These are phyloP conservation scores for Eciton burchellii DNA, from an alignment of 1,140 invertebrate species.

Conservation along the genomic window DNA sequence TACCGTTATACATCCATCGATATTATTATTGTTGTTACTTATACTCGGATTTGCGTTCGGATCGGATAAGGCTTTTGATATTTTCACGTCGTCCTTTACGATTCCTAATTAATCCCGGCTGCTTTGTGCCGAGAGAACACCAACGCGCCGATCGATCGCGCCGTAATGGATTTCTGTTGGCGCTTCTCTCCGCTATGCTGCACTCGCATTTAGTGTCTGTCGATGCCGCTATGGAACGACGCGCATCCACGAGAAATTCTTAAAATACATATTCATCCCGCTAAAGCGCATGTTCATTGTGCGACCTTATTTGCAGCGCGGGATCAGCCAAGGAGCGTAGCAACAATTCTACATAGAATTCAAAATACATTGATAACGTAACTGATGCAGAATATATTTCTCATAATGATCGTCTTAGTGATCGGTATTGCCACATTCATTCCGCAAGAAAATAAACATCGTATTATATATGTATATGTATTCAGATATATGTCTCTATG, in stretches of 20 bases:
- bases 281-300: background rate
- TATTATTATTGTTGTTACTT: constrained; percentile 31
- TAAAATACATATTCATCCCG: background rate
- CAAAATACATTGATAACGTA: constrained; percentile 1
- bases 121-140: constrained; percentile 38
- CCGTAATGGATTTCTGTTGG: constrained; percentile 42
- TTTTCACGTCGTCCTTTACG: constrained; percentile 28
- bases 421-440: background rate
- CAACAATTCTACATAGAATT: background rate
- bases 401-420: background rate
- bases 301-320: too few relatives aligned
- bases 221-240: constrained; percentile 6
- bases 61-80: constrained; percentile 30
- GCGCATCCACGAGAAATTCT: background rate
- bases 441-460: background rate
- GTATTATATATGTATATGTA: background rate
- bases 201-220: constrained; percentile 35
- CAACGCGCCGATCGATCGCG: constrained; percentile 21
- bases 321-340: background rate
- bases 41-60: constrained; percentile 27
- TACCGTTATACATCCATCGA: constrained; percentile 1
- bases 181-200: constrained; percentile 20
- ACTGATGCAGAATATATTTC: background rate
- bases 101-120: constrained; percentile 53
- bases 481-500: background rate